Conservation (phyloP, 2,888 invertebrate genomes). For the Polyommatus icarus region DNA sequence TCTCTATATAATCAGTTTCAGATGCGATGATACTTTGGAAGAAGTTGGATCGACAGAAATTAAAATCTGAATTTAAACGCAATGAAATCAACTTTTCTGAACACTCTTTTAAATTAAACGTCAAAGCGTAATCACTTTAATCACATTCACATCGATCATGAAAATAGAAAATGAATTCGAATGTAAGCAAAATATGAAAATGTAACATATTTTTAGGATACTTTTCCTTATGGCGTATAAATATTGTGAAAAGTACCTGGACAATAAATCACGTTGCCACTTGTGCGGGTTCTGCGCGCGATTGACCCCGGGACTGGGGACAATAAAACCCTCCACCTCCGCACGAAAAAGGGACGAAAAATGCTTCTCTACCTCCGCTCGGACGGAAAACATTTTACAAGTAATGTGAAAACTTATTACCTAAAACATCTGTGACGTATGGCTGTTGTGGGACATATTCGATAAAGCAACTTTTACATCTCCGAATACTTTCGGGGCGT, state of each 20-base stretch:
- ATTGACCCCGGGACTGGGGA: slow-evolving; percentile 27
- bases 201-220: background rate
- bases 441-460: slow-evolving; percentile 23
- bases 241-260: slow-evolving; percentile 21
- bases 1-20: background rate
- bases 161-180: background rate
- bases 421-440: slow-evolving; percentile 26
- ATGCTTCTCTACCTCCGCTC: background rate
- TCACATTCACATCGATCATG: background rate
- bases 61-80: slow-evolving; percentile 11
- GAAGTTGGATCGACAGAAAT: background rate
- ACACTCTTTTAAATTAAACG: background rate
- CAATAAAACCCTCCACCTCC: slow-evolving; percentile 30
- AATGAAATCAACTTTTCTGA: slow-evolving; percentile 34
- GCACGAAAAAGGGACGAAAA: background rate
- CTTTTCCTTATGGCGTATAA: slow-evolving; percentile 1
- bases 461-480: slow-evolving; percentile 25
- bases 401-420: slow-evolving; percentile 29
- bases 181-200: slow-evolving; percentile 8
- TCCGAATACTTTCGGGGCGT: slow-evolving; percentile 17
- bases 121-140: background rate
- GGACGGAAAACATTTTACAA: slow-evolving; percentile 24
- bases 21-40: background rate
- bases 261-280: slow-evolving; percentile 30
- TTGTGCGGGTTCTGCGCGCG: slow-evolving; percentile 29